Evolutionary conservation across 2,797 vertebrate species (phyloP).

Genomic region (Chrosomus eos): DNA sequence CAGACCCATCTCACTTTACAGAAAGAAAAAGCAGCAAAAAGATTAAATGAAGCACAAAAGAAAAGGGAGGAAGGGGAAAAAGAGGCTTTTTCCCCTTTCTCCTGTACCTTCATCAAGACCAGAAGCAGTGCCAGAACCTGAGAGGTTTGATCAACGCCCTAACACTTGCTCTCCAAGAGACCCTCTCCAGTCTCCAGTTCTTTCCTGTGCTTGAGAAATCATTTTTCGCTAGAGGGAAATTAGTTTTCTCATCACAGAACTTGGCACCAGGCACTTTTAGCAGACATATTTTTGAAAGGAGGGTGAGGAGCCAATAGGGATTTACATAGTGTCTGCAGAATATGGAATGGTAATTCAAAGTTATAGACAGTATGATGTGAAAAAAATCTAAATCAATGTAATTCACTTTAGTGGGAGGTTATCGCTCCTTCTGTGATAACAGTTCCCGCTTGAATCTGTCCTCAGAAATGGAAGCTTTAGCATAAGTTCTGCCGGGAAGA

Average conservation of each 20-base stretch:
- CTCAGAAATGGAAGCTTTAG: no score
- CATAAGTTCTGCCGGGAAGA: no score
- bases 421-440: background rate
- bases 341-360: constrained; percentile 15
- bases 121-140: constrained; percentile 15
- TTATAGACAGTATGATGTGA: background rate
- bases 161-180: constrained; percentile 9
- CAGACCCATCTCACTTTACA: constrained; percentile 46
- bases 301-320: constrained; percentile 15
- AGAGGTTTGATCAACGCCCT: constrained; percentile 49
- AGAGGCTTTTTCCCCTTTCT: background rate
- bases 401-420: background rate
- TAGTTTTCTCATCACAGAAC: constrained; percentile 50
- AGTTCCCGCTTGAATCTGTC: background rate
- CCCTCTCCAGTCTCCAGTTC: constrained; percentile 7
- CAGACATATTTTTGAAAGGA: constrained; percentile 19
- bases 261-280: constrained; percentile 22
- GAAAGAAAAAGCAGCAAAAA: constrained; percentile 32
- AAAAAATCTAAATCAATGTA: background rate
- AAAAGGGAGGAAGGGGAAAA: background rate
- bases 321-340: constrained; percentile 14
- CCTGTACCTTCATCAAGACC: constrained; percentile 25
- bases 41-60: constrained; percentile 48
- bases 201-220: constrained; percentile 34
- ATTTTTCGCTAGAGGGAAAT: constrained; percentile 26